Percentiles rank a stretch among this genome's conserved stretches.
Evolutionary conservation across 2,888 invertebrate genomes (phyloP).

Genomic region (Brachyptera putata): DNA sequence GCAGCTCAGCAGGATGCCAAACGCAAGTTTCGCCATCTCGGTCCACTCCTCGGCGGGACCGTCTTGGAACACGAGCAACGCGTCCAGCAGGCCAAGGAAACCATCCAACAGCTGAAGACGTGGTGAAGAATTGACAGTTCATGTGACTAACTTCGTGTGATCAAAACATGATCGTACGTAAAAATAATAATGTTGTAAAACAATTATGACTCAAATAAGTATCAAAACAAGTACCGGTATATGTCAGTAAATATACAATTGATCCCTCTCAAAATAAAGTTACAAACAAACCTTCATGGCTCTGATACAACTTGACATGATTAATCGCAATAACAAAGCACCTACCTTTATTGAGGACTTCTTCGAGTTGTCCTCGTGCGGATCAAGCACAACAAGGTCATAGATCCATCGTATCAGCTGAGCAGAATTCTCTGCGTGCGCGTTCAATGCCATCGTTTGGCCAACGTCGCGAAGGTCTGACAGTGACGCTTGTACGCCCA

Average conservation of each 20-base stretch:
- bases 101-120: conserved; percentile 50
- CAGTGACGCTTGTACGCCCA: conserved; percentile 55
- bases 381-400: conserved; percentile 53
- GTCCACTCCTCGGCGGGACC: conserved; percentile 50
- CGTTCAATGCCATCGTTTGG: conserved; percentile 41
- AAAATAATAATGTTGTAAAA: too few species aligned
- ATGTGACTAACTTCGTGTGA: too few species aligned
- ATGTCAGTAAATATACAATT: too few species aligned
- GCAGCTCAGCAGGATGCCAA: conserved; percentile 47
- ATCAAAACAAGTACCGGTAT: too few species aligned
- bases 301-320: too few species aligned
- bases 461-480: conserved; percentile 54
- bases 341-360: conserved; percentile 48
- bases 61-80: conserved; percentile 54
- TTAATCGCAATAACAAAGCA: too few species aligned
- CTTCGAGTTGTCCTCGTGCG: conserved; percentile 49
- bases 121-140: too few species aligned
- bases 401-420: conserved; percentile 55
- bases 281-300: too few species aligned
- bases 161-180: too few species aligned
- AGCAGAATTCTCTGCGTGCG: conserved; percentile 53
- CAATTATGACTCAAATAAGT: too few species aligned
- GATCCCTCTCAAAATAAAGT: too few species aligned
- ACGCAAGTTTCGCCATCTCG: conserved; percentile 53
- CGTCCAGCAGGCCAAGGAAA: conserved; percentile 51